Evolutionary conservation across 2,113 vertebrate genomes (phyloP).

Genomic region (Pollachius pollachius): DNA sequence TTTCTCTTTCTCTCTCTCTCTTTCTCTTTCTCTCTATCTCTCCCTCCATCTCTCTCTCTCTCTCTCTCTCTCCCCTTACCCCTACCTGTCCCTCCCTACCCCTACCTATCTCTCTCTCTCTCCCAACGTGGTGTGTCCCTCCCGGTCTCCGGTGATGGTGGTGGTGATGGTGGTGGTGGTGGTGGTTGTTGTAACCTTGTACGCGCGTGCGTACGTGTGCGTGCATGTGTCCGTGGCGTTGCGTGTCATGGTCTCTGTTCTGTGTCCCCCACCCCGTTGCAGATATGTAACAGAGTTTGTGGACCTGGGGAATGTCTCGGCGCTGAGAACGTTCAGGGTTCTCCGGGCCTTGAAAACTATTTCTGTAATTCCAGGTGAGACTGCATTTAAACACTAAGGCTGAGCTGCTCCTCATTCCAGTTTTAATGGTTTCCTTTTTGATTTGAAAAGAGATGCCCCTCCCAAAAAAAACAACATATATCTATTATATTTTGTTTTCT

Average conservation of each 20-base stretch:
- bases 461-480: constrained; percentile 13
- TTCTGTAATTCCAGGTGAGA: constrained; percentile 99
- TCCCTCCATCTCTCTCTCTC: constrained; percentile 13
- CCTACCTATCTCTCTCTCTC: constrained; percentile 18
- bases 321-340: constrained; percentile 99
- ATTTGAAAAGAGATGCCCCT: constrained; percentile 46
- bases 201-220: constrained; percentile 83
- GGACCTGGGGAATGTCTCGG: constrained; percentile 99
- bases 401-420: constrained; percentile 57
- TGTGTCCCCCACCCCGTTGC: constrained; percentile 97
- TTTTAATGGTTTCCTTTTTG: constrained; percentile 25
- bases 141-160: constrained; percentile 80
- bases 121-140: constrained; percentile 69
- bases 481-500: constrained; percentile 35
- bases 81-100: constrained; percentile 22
- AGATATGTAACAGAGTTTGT: constrained; percentile 99
- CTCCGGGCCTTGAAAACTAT: constrained; percentile 99
- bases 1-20: not conserved
- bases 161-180: constrained; percentile 57
- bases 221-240: constrained; percentile 71
- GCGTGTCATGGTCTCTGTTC: constrained; percentile 90
- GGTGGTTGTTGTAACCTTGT: constrained; percentile 44
- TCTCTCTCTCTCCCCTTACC: constrained; percentile 34
- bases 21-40: not conserved
- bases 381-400: constrained; percentile 82